Conservation (phyloP, 2,888 invertebrate genomes). For the Chesias legatella region DNA sequence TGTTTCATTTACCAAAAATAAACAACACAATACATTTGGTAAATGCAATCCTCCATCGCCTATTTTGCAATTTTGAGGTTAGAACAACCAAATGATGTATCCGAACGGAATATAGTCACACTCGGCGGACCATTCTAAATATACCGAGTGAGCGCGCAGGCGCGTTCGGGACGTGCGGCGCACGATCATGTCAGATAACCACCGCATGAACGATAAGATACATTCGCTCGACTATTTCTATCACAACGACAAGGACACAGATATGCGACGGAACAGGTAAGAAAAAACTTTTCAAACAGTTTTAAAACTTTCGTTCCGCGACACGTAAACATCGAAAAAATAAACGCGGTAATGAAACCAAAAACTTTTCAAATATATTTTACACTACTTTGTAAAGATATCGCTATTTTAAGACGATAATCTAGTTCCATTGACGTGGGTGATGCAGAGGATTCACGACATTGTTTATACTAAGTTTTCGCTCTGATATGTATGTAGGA, state of each 20-base stretch:
- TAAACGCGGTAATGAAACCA: slow-evolving; percentile 47
- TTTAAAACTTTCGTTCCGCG: slow-evolving; percentile 41
- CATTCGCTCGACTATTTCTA: slow-evolving; percentile 53
- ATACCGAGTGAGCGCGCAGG: slow-evolving; percentile 68
- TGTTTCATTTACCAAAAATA: no score
- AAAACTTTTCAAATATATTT: slow-evolving; percentile 56
- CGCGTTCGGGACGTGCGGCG: slow-evolving; percentile 54
- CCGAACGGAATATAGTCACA: slow-evolving; percentile 59
- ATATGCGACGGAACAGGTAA: slow-evolving; percentile 72
- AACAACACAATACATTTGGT: no score
- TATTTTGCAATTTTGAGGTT: slow-evolving; percentile 48
- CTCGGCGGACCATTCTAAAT: slow-evolving; percentile 73
- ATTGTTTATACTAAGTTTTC: slow-evolving; percentile 31
- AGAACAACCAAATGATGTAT: slow-evolving; percentile 42
- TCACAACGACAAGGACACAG: slow-evolving; percentile 47
- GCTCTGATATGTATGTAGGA: slow-evolving; percentile 18
- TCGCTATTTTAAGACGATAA: slow-evolving; percentile 36
- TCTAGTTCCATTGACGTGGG: slow-evolving; percentile 31
- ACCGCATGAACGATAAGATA: slow-evolving; percentile 66
- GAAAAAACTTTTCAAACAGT: slow-evolving; percentile 48
- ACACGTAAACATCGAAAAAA: slow-evolving; percentile 42
- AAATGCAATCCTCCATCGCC: no score
- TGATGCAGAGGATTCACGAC: slow-evolving; percentile 44
- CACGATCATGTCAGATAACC: slow-evolving; percentile 59
- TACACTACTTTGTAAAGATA: slow-evolving; percentile 48